phyloP scores from a whole-genome alignment of 2,888 invertebrate genomes.

The Halocaridina rubra region DNA sequence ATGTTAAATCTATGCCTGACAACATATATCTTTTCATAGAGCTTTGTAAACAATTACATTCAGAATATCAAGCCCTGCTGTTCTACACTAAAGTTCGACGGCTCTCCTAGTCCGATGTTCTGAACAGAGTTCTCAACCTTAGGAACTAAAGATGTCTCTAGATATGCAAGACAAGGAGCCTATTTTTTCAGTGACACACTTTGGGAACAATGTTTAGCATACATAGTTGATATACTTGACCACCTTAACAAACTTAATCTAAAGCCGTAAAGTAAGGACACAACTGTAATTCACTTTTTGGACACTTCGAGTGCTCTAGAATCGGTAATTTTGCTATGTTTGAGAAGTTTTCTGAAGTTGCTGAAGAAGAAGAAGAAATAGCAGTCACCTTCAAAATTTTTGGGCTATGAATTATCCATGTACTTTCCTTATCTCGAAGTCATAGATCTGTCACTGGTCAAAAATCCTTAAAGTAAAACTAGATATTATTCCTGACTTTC shows the following conservation, averaged over 20 bases:
- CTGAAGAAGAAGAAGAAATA: not conserved
- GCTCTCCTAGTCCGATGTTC: not conserved
- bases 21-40: not conserved
- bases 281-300: not conserved
- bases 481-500: too few species aligned
- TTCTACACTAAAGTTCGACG: not conserved
- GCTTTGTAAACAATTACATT: not conserved
- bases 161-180: not conserved
- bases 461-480: too few species aligned
- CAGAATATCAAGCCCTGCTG: not conserved
- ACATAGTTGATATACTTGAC: not conserved
- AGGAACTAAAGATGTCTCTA: not conserved
- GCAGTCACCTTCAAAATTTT: not conserved
- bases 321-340: not conserved
- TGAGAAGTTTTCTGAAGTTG: not conserved
- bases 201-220: not conserved
- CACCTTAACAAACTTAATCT: not conserved
- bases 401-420: not conserved
- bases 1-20: not conserved
- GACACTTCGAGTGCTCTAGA: not conserved
- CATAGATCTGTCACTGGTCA: too few species aligned
- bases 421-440: not conserved
- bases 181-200: not conserved
- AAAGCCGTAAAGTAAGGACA: not conserved
- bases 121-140: not conserved